A percentile compares a stretch with the other conserved stretches of the same genome.
Conservation (phyloP, 2,797 vertebrate species). For the Sebastes vulpes region DNA sequence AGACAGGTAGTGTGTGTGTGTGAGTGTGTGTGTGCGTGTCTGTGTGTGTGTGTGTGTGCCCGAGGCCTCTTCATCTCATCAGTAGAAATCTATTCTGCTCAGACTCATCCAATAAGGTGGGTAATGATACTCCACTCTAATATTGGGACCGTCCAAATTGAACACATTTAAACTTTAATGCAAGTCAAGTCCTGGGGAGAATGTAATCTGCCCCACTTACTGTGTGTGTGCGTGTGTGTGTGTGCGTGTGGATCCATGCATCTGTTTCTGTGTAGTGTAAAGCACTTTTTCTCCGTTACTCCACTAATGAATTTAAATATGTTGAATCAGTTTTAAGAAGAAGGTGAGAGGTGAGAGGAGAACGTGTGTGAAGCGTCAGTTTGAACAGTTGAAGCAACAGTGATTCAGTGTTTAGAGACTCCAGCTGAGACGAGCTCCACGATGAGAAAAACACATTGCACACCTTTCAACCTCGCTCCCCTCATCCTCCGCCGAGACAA, state of each 20-base stretch:
- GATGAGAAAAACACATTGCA: constrained; percentile 63
- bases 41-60: constrained; percentile 49
- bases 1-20: background rate
- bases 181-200: constrained; percentile 81
- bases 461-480: constrained; percentile 7
- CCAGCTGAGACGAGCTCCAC: constrained; percentile 32
- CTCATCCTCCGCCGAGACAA: background rate
- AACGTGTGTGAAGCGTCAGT: constrained; percentile 36
- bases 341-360: constrained; percentile 50
- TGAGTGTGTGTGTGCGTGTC: constrained; percentile 14
- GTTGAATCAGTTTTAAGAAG: constrained; percentile 46
- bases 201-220: constrained; percentile 69
- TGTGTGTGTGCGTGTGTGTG: background rate
- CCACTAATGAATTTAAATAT: constrained; percentile 71
- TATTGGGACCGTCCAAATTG: constrained; percentile 79
- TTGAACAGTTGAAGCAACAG: constrained; percentile 42
- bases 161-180: constrained; percentile 85
- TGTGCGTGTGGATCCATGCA: constrained; percentile 1
- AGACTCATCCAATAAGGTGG: constrained; percentile 80
- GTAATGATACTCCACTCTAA: constrained; percentile 82
- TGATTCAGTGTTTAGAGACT: constrained; percentile 42
- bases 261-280: constrained; percentile 34
- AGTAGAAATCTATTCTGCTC: constrained; percentile 79
- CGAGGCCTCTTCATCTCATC: constrained; percentile 80
- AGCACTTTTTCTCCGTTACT: constrained; percentile 20